Percentiles rank a stretch among this genome's conserved stretches.
Conservation (phyloP, 2,888 invertebrate genomes). For the Caenorhabditis panamensis region DNA sequence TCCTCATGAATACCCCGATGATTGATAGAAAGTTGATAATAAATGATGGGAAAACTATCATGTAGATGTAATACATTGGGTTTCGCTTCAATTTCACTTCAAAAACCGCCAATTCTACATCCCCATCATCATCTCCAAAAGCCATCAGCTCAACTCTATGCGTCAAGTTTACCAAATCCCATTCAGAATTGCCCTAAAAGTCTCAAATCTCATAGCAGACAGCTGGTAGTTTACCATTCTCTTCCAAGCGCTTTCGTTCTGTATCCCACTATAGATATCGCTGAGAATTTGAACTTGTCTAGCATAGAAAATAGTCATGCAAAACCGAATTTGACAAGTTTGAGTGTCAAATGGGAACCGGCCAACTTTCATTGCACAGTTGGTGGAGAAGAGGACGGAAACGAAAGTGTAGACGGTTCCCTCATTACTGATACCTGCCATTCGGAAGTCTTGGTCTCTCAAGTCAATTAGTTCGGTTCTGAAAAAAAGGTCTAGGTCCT, state of each 20-base stretch:
- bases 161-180: conserved; percentile 40
- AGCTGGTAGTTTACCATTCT: conserved; percentile 37
- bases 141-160: conserved; percentile 8
- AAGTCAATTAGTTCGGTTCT: conserved; percentile 47
- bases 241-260: not conserved
- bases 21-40: conserved; percentile 55
- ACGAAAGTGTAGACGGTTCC: conserved; percentile 33
- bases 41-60: conserved; percentile 59
- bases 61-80: conserved; percentile 57
- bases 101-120: conserved; percentile 34
- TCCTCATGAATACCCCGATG: conserved; percentile 46
- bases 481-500: too few relatives aligned
- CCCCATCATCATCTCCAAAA: conserved; percentile 15
- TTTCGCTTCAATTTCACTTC: conserved; percentile 48
- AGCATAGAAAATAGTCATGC: conserved; percentile 28
- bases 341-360: conserved; percentile 54
- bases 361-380: conserved; percentile 46
- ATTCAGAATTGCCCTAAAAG: conserved; percentile 57
- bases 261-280: conserved; percentile 33
- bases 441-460: conserved; percentile 48
- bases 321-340: conserved; percentile 44
- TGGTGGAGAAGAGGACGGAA: conserved; percentile 25
- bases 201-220: too few relatives aligned
- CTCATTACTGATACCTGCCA: conserved; percentile 5
- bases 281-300: conserved; percentile 29